Percentiles rank a stretch among this genome's conserved stretches.
Conservation (phyloP, 23 tunicate species). For the Pegea sp. region DNA sequence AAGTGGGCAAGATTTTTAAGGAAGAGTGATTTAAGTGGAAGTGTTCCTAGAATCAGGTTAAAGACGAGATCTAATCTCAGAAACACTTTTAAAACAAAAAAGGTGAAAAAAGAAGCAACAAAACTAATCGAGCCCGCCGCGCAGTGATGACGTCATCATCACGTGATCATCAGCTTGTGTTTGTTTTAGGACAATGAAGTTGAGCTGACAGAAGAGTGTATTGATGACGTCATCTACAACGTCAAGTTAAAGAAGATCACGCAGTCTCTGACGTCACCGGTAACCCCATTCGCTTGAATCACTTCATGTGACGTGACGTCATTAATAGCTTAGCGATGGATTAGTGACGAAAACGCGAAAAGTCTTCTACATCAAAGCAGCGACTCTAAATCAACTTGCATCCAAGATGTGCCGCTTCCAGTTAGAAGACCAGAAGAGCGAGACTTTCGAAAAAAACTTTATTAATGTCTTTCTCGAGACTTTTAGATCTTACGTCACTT, state of each 20-base stretch:
- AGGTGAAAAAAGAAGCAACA: no score
- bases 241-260: conserved; percentile 26
- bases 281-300: conserved; percentile 2
- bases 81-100: no score
- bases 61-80: no score
- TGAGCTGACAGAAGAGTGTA: conserved; percentile 68
- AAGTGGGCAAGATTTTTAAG: no score
- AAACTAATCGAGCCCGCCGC: no score
- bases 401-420: conserved; percentile 25
- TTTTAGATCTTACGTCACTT: conserved; percentile 53
- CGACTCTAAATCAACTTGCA: conserved; percentile 46
- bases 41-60: no score
- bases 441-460: conserved; percentile 51
- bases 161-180: no score
- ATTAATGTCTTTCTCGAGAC: conserved; percentile 68
- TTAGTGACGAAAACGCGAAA: conserved; percentile 40
- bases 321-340: conserved; percentile 8
- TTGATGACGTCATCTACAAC: conserved; percentile 59
- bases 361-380: conserved; percentile 60
- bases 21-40: no score
- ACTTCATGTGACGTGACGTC: neutral
- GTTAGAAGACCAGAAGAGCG: conserved; percentile 32
- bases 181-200: conserved; percentile 47
- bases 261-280: conserved; percentile 1
- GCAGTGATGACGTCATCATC: no score